A percentile compares a stretch with the other conserved stretches of the same genome.
These are phyloP conservation scores for Troilus luridus DNA, from an alignment of 2,888 invertebrate genomes.

Conservation along the genomic window DNA sequence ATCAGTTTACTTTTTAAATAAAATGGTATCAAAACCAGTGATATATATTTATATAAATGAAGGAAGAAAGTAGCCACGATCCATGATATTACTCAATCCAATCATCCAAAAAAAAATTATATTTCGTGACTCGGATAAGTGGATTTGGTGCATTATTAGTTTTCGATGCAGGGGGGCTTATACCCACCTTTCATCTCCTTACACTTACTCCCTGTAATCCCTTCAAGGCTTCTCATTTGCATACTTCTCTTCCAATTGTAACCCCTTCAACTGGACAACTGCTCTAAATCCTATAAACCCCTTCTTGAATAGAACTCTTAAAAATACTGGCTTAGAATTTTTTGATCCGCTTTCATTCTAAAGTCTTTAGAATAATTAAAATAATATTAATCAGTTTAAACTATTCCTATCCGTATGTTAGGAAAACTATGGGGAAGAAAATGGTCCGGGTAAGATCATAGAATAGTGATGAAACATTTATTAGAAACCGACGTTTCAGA, in stretches of 20 bases:
- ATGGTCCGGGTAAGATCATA: too few species aligned
- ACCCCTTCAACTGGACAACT: neutral
- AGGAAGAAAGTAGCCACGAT: neutral
- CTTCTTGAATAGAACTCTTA: neutral
- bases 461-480: too few species aligned
- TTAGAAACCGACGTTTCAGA: too few species aligned
- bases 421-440: too few species aligned
- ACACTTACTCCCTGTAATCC: neutral
- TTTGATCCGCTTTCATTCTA: neutral
- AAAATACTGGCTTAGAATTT: neutral
- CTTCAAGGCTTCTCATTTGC: slow-evolving; percentile 10
- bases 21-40: neutral
- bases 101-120: neutral
- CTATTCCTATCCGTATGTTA: too few species aligned
- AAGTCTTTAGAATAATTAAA: neutral
- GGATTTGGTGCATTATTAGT: neutral
- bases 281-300: neutral
- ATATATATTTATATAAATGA: neutral
- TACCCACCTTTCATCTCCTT: neutral
- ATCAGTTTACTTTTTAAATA: neutral
- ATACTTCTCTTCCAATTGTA: neutral
- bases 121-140: neutral
- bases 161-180: slow-evolving; percentile 11
- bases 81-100: neutral
- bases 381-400: too few species aligned